Conservation (phyloP, 2,797 vertebrate species). For the Enteromius anoplus region DNA sequence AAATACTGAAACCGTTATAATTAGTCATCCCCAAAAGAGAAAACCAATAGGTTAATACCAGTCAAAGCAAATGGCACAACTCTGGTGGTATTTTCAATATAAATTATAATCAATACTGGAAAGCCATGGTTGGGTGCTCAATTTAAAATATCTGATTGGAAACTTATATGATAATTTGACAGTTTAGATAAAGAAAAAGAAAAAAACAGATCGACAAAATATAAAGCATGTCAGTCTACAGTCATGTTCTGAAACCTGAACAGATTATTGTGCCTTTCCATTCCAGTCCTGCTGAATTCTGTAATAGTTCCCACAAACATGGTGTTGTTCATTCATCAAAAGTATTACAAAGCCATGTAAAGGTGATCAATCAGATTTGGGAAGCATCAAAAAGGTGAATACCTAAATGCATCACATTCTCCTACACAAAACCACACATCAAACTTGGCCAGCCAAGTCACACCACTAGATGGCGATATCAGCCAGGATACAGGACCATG, state of each 20-base stretch:
- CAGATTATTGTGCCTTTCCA: constrained; percentile 69
- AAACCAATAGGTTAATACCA: constrained; percentile 27
- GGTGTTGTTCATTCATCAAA: constrained; percentile 71
- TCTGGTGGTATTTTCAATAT: not conserved
- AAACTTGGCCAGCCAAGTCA: constrained; percentile 91
- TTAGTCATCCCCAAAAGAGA: constrained; percentile 21
- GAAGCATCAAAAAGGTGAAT: constrained; percentile 72
- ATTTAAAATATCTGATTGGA: constrained; percentile 14
- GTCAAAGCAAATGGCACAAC: not conserved
- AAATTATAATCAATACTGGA: constrained; percentile 18
- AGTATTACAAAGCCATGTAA: constrained; percentile 78
- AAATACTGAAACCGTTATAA: constrained; percentile 28
- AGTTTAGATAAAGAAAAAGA: constrained; percentile 68
- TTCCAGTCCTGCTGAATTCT: constrained; percentile 82
- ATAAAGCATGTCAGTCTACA: constrained; percentile 57
- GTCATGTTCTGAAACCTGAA: constrained; percentile 65
- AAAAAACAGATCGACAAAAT: constrained; percentile 51
- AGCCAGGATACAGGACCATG: constrained; percentile 66
- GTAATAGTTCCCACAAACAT: constrained; percentile 67
- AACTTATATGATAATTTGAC: constrained; percentile 34
- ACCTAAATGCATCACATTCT: constrained; percentile 67
- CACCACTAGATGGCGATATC: constrained; percentile 79
- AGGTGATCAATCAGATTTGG: constrained; percentile 67
- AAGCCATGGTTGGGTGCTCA: not conserved
- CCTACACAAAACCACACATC: constrained; percentile 68